Base-by-base conservation (phyloP, 2,888 invertebrate genomes). In the Cheilosia variabilis region DNA sequence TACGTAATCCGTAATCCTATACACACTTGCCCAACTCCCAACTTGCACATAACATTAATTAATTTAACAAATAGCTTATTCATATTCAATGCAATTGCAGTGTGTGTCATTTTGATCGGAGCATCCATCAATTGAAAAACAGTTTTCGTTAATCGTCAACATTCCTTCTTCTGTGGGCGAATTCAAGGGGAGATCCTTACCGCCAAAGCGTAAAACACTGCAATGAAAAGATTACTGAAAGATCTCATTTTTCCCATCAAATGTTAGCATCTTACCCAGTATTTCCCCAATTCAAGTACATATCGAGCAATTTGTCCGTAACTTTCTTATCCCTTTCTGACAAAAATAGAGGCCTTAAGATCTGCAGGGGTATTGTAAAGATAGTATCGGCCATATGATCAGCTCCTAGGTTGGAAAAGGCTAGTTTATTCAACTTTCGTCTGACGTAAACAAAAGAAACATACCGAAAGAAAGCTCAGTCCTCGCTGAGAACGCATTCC, bases 401-500 rank as follows among this genome's bases (percentile, higher is more conserved):
- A 22, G 82, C 77, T 34, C 77, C 82, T 82, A 13, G 2, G 2
- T 22, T 22, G 2, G 6, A 27, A 9, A 41, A 37, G 13, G 22
- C 15, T 22, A 6, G 17, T 13, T 19, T 6, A 22, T 15, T 24
- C 5, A 2, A 34, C 4, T 9, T 58, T 57, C 2, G 31, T 15
- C 9, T 17, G 19, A 3, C 13, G 10, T 37, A 1, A 10, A 50
- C 10, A 6, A n/a, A 47, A 37, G 15, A 2, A 22, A 93, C n/a
- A 93, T 94, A 88, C 96, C 96, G 94, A 91, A 88, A 2, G 87
- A 5, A 1, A 88, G 87, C 7, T 93, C 92, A 0, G 92, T 91
- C 9, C 94, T 93, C 0, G 90, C 88, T 0, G 94, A 93, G 89
- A 94, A 91, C 10, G 91, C 15, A 65, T 94, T 92, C 2, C 94